These are phyloP conservation scores for Alaudala cheleensis DNA, from an alignment of 2,113 vertebrate genomes.

Conservation along the genomic window DNA sequence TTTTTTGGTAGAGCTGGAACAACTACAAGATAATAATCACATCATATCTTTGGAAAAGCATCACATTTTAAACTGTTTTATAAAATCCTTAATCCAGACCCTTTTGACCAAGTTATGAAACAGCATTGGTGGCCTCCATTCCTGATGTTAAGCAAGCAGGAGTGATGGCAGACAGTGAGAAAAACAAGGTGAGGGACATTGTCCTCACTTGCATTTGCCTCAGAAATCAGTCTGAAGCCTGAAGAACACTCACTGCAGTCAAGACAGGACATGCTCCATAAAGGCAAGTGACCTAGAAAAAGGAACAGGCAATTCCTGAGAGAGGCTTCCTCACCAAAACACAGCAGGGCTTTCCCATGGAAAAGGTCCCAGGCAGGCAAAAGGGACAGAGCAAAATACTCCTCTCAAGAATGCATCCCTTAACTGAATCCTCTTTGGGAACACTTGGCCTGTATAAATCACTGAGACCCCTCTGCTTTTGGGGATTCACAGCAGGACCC, in stretches of 20 bases:
- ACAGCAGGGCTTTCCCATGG: not conserved
- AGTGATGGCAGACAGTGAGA: not conserved
- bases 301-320: not conserved
- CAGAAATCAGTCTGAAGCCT: not conserved
- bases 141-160: not conserved
- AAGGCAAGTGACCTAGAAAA: not conserved
- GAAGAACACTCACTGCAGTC: not conserved
- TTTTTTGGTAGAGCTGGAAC: not conserved
- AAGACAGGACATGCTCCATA: not conserved
- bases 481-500: not conserved
- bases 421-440: not conserved
- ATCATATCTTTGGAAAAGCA: not conserved
- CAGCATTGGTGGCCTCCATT: not conserved
- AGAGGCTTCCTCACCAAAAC: not conserved
- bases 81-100: not conserved
- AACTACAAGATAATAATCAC: not conserved
- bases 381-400: not conserved
- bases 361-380: not conserved
- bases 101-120: not conserved
- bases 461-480: not conserved
- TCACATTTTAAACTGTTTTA: not conserved
- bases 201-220: not conserved
- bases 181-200: not conserved
- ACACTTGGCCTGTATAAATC: not conserved
- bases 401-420: not conserved